Evolutionary conservation across 2,888 invertebrate genomes (phyloP).

Genomic region (Hedya salicella): DNA sequence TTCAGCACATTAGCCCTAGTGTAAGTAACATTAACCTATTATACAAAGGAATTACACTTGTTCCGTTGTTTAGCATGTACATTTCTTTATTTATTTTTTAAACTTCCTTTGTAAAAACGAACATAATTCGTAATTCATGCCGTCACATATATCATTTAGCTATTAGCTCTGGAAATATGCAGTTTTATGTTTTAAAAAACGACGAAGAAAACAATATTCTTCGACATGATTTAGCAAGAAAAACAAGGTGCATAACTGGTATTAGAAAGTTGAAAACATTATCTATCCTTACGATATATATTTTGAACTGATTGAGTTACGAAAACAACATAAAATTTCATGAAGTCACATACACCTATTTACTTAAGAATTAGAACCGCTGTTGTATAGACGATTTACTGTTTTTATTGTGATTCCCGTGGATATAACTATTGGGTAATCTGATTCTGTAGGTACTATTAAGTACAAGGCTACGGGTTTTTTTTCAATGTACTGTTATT

Average conservation of each 20-base stretch:
- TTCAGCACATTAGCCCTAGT: constrained; percentile 29
- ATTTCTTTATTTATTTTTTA: background rate
- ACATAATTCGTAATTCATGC: background rate
- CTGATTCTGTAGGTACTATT: too few relatives aligned
- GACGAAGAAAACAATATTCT: background rate
- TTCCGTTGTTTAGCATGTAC: constrained; percentile 4
- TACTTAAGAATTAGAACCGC: background rate
- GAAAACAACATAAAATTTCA: constrained; percentile 28
- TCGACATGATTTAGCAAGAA: background rate
- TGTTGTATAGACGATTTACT: background rate
- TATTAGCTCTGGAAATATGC: background rate
- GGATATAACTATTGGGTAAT: background rate
- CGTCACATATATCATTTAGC: background rate
- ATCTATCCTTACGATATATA: background rate
- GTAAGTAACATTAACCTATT: constrained; percentile 21
- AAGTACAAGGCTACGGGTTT: too few relatives aligned
- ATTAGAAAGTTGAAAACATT: constrained; percentile 3
- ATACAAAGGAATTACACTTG: background rate
- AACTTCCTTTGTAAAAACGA: background rate
- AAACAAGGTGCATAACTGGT: background rate
- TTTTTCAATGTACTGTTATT: too few relatives aligned
- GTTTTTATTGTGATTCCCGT: constrained; percentile 10
- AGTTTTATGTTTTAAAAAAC: background rate
- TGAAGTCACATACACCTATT: background rate
- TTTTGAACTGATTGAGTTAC: background rate